These are phyloP conservation scores for Pristionchus mayeri DNA, from an alignment of 2,888 invertebrate species.

Conservation along the genomic window DNA sequence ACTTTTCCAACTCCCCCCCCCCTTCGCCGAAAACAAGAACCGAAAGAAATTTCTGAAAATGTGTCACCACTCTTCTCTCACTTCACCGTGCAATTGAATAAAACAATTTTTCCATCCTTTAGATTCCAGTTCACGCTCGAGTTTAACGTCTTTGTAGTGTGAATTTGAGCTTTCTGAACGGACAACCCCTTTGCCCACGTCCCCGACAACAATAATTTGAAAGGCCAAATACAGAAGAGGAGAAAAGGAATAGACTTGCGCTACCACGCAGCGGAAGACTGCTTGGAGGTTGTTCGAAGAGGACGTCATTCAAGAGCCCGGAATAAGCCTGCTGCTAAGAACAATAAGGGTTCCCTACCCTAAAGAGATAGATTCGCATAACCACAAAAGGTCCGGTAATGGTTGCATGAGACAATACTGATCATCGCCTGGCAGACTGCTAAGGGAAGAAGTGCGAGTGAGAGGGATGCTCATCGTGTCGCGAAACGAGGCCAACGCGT, in stretches of 20 bases:
- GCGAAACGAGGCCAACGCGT: slow-evolving; percentile 48
- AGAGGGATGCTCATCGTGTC: slow-evolving; percentile 39
- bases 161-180: slow-evolving; percentile 7
- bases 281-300: background rate
- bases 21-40: too few species aligned
- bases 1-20: slow-evolving; percentile 19
- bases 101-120: background rate
- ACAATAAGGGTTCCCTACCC: background rate
- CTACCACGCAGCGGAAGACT: slow-evolving; percentile 18
- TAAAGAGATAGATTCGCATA: slow-evolving; percentile 36
- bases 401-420: slow-evolving; percentile 37
- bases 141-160: background rate
- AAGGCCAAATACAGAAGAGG: background rate
- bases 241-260: slow-evolving; percentile 24
- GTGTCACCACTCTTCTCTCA: background rate
- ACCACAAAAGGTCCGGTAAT: background rate
- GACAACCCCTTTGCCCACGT: slow-evolving; percentile 15
- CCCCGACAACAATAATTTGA: background rate
- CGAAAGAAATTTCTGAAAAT: background rate
- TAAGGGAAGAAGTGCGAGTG: slow-evolving; percentile 48
- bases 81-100: too few species aligned
- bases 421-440: slow-evolving; percentile 34
- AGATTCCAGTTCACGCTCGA: background rate
- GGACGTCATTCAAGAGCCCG: background rate
- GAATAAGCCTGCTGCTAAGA: slow-evolving; percentile 23